Conservation (phyloP, 2,888 invertebrate genomes). For the Leucophora obtusa region DNA sequence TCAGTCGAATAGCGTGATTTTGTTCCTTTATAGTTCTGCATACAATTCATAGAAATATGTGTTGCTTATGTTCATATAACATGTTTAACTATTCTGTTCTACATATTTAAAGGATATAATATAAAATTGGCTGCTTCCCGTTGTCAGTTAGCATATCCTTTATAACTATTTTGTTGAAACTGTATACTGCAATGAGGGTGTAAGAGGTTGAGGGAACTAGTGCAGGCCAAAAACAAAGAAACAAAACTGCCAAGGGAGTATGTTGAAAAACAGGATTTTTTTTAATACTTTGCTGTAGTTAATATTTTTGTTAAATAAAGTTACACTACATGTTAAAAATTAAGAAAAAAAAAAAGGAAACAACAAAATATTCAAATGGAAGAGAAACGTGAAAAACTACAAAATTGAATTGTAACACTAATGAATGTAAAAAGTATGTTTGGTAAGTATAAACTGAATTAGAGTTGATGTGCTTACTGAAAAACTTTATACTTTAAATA, state of each 20-base stretch:
- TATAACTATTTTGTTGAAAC: constrained; percentile 14
- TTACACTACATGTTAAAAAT: constrained; percentile 9
- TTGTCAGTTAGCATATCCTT: constrained; percentile 48
- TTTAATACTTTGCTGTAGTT: constrained; percentile 14
- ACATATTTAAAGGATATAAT: constrained; percentile 46
- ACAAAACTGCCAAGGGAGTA: not conserved
- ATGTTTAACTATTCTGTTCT: not conserved
- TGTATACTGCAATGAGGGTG: not conserved
- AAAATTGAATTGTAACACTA: constrained; percentile 43
- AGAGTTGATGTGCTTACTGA: not conserved
- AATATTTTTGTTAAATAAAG: constrained; percentile 21
- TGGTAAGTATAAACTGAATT: not conserved
- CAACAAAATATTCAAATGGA: constrained; percentile 9
- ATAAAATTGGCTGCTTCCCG: constrained; percentile 56
- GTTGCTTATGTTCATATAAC: not conserved
- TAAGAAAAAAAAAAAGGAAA: constrained; percentile 21
- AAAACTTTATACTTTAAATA: constrained; percentile 6
- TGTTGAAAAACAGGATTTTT: constrained; percentile 7
- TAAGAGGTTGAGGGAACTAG: not conserved
- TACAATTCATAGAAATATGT: too few species aligned
- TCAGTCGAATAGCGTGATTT: not conserved
- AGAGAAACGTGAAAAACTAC: constrained; percentile 7
- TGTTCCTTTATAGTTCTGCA: not conserved
- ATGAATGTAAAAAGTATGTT: constrained; percentile 21
- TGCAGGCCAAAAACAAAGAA: not conserved